Evolutionary conservation across 2,888 invertebrate genomes (phyloP), one percentile per base, ranked within the genome.

Genomic region (Peribatodes rhomboidaria): DNA sequence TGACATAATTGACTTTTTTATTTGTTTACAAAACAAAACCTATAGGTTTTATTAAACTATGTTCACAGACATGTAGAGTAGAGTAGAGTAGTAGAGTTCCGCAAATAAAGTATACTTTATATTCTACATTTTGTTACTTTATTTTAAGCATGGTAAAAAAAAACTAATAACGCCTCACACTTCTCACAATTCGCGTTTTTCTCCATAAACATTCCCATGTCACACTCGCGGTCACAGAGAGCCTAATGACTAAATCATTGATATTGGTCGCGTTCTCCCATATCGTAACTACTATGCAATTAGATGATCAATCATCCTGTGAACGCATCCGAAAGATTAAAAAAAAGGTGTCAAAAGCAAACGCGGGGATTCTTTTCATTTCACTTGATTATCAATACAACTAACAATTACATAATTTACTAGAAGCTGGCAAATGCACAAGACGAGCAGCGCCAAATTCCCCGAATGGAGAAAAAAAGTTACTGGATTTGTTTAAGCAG

Each of bases 231-330:
- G 72, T 53, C 61, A 68, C 72, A 70, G 61, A 71, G 67, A 67
- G 68, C 69, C 65, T 80, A 84, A 82, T 78, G 79, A 77, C 76
- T 76, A 80, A 80, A 79, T 79, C 76, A 85, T 82, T 78, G 78
- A 56, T 71, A 77, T 70, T 66, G 72, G 75, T 74, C 74, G 73
- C 77, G 75, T 78, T 77, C 72, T 70, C 61, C 57, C 69, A 71
- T 27, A 27, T 77, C 78, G 79, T 79, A 77, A 74, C 75, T 47
- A 47, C 31, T 31, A 70, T 69, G 73, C 77, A 63, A 87, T 85
- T 83, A 82, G 65, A 71, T 77, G 78, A 89, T 89, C 88, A 80
- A 88, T 89, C 88, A 88, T 79, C 57, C 69, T 56, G 62, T 66
- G 75, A 80, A 77, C 65, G 61, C 67, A 71, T 68, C 71, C 58